Percentiles rank a stretch among this genome's conserved stretches.
These are phyloP conservation scores for Rhinopomastus cyanomelas DNA, from an alignment of 2,113 vertebrate species.

Conservation along the genomic window DNA sequence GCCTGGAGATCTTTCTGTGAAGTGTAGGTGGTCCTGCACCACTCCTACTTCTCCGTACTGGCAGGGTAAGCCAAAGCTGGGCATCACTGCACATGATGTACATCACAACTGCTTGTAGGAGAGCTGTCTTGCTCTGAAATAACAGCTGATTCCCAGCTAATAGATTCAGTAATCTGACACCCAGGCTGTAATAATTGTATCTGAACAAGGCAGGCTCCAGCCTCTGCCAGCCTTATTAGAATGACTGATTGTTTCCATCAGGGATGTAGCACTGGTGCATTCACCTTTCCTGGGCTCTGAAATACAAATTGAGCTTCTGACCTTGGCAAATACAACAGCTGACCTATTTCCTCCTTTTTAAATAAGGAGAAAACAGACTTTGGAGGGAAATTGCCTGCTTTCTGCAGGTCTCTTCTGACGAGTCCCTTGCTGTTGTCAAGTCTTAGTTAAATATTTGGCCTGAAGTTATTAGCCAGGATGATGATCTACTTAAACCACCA, in stretches of 20 bases:
- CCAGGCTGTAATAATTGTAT: conserved; percentile 66
- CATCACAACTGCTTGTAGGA: conserved; percentile 33
- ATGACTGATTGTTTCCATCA: conserved; percentile 69
- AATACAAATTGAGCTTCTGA: conserved; percentile 67
- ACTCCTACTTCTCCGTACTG: rapidly evolving
- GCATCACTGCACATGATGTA: background rate
- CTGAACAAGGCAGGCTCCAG: conserved; percentile 69
- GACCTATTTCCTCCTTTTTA: conserved; percentile 59
- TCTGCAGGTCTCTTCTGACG: background rate
- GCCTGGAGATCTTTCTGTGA: background rate
- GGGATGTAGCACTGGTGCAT: conserved; percentile 45
- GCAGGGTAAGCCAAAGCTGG: background rate
- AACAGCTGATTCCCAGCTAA: conserved; percentile 62
- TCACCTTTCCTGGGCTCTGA: conserved; percentile 54
- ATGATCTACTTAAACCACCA: background rate
- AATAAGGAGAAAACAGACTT: conserved; percentile 39
- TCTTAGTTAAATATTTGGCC: conserved; percentile 51
- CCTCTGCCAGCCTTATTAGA: conserved; percentile 68
- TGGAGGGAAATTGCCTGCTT: background rate
- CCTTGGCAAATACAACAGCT: conserved; percentile 42
- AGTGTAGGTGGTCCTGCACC: background rate
- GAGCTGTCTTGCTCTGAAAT: conserved; percentile 16
- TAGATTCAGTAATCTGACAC: conserved; percentile 67
- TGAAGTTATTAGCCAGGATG: background rate
- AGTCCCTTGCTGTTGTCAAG: background rate